These are phyloP conservation scores for Muraenolepis orangiensis DNA, from an alignment of 2,797 vertebrate species.

Conservation along the genomic window DNA sequence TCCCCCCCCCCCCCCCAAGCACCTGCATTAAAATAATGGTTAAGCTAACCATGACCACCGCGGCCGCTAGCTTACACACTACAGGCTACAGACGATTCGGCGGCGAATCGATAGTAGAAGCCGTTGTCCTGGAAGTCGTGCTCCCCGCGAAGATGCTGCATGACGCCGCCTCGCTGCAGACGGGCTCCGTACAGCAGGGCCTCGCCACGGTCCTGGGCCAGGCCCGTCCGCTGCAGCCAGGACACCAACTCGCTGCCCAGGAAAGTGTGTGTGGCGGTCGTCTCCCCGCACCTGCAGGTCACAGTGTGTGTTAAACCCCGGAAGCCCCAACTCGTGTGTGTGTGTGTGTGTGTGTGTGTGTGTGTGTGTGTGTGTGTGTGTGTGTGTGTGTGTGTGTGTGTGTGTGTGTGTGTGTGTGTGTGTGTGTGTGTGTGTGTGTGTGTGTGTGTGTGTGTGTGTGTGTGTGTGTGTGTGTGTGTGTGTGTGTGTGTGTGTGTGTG, in stretches of 20 bases:
- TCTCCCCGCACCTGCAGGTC: conserved; percentile 88
- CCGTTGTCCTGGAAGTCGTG: conserved; percentile 83
- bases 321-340: too few relatives aligned
- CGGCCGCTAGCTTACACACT: neutral
- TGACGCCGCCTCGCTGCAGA: conserved; percentile 82
- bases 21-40: neutral
- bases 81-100: neutral
- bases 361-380: too few relatives aligned
- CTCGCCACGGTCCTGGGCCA: conserved; percentile 85
- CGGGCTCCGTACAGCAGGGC: conserved; percentile 83
- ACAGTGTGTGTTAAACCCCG: conserved; percentile 81
- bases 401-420: too few relatives aligned
- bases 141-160: conserved; percentile 85
- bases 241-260: conserved; percentile 91
- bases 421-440: too few relatives aligned
- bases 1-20: neutral
- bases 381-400: too few relatives aligned
- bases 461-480: too few relatives aligned
- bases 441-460: too few relatives aligned
- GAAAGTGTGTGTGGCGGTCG: conserved; percentile 80
- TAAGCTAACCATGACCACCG: neutral
- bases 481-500: too few relatives aligned
- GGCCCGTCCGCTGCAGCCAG: conserved; percentile 90
- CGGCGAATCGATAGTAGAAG: conserved; percentile 82
- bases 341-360: too few relatives aligned